phyloP scores from a whole-genome alignment of 2,888 invertebrate species.

The Platycheirus rosarum region DNA sequence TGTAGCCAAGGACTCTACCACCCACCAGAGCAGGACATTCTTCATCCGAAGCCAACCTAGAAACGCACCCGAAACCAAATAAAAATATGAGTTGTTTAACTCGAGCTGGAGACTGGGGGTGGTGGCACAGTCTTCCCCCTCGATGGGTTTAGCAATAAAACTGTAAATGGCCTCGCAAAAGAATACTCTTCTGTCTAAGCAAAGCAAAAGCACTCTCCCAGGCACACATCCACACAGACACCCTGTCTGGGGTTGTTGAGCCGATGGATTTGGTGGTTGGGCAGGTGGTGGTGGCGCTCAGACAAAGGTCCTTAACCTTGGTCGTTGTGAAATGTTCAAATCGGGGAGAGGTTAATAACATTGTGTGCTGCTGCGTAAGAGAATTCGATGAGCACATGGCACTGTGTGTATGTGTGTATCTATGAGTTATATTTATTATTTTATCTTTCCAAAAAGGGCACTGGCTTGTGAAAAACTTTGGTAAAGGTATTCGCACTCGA shows the following conservation, averaged over 20 bases:
- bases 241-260: conserved; percentile 62
- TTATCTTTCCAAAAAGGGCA: conserved; percentile 49
- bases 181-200: conserved; percentile 49
- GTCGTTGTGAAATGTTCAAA: conserved; percentile 62
- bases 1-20: conserved; percentile 24
- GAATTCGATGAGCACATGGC: conserved; percentile 34
- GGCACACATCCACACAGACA: conserved; percentile 21
- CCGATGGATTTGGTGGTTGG: conserved; percentile 50
- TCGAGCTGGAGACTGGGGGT: conserved; percentile 1
- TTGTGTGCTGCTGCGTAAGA: conserved; percentile 67
- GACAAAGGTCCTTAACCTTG: conserved; percentile 70
- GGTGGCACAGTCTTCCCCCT: conserved; percentile 9
- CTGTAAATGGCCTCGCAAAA: conserved; percentile 68
- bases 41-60: conserved; percentile 61
- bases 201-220: conserved; percentile 11
- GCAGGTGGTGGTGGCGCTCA: conserved; percentile 35
- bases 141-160: conserved; percentile 63
- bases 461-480: conserved; percentile 27
- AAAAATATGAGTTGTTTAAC: no score
- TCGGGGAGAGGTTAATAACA: conserved; percentile 67
- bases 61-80: conserved; percentile 64
- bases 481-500: conserved; percentile 43
- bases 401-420: conserved; percentile 11
- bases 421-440: conserved; percentile 38
- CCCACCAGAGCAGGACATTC: neutral